Base-by-base conservation (phyloP, 2,113 vertebrate species). In the Smithornis capensis region DNA sequence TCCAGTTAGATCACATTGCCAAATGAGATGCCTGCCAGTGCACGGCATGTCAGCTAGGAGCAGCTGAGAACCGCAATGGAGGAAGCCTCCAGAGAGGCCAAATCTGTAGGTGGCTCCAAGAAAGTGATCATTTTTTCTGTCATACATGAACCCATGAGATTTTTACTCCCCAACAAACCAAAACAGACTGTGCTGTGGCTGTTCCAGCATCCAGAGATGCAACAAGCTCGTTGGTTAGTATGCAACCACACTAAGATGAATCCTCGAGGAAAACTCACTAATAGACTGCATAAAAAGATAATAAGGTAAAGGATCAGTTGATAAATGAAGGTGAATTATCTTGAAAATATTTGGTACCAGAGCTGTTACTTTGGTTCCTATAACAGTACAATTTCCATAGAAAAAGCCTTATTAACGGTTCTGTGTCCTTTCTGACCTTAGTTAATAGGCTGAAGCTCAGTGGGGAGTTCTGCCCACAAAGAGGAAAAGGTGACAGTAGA, bases 281-380 rank as follows among this genome's bases (percentile, higher is more conserved):
- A 92, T 35, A 53, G 33, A 91, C 67, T 85, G 42, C 52, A 74
- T 9, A 65, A 56, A 83, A 92, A 95, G 47, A 88, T 67, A 90
- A 62, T 15, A 65, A 18, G 13, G 11, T 82, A 84, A 94, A 83
- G 31, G 60, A 78, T n/a, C 82, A 15, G 31, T 19, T 81, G 74
- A 79, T 53, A 92, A 95, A 87, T 89, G 40, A 64, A 88, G 87
- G 35, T 45, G 29, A 90, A 63, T 85, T 94, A 83, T 80, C 71
- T 80, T 37, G 73, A 87, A 89, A 91, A 53, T 21, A 8, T 10
- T 80, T 12, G 5, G 7, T 83, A 82, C 65, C 47, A 74, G 53
- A 90, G 45, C 33, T 74, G 29, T 69, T 85, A 52, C 23, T 53
- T 57, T 47, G n/a, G 42, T 29, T 89, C n/a, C 45, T 3, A 4